Base-by-base conservation (phyloP, 37 sponge, comb jelly and placozoan genomes). In the Halichondria panicea region DNA sequence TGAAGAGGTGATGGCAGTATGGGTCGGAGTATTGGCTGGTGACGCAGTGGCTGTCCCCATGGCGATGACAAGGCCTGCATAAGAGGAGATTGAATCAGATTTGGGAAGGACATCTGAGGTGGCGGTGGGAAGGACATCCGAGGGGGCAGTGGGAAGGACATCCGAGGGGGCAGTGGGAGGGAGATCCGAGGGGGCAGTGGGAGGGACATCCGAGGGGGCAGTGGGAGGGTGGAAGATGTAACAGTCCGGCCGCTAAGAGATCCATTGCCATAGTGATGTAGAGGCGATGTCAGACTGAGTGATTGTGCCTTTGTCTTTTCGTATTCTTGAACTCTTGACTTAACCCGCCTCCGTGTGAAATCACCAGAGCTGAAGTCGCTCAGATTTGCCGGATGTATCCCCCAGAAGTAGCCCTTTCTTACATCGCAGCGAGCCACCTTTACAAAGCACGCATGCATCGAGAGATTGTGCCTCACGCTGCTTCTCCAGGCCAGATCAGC, bases 371-470 rank as follows among this genome's bases (percentile, higher is more conserved):
- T 43, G 60, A 91, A 91, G 39, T 91, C 91, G 35, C 54, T 72
- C 75, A 91, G 38, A 76, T 91, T 85, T 19, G 87, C 87, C 4
- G 91, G 83, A 55, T 87, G 87, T 35, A 91, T 91, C 55, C 77
- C 38, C 91, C 91, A 91, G 62, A 85, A 91, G 86, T 85, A 81
- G 37, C 91, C 86, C 63, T 91, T 91, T 24, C 86, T 87, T 36
- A 75, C 77, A 71, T 73, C 81, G 33, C 83, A 81, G 1, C 91
- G 68, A 2, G 77, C 86, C 27, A 66, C 79, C 73, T 91, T 91
- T 24, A 75, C 69, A 55, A 91, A 91, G 55, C 91, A 91, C 55
- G 68, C 86, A 71, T 91, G 81, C 43, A 91, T 70, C 2, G 86
- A 85, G 57, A 91, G 83, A 46, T 91, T 91, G 80, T 91, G 91